phyloP scores from a whole-genome alignment of 2,888 invertebrate genomes.

The Gasteruption jaculator region DNA sequence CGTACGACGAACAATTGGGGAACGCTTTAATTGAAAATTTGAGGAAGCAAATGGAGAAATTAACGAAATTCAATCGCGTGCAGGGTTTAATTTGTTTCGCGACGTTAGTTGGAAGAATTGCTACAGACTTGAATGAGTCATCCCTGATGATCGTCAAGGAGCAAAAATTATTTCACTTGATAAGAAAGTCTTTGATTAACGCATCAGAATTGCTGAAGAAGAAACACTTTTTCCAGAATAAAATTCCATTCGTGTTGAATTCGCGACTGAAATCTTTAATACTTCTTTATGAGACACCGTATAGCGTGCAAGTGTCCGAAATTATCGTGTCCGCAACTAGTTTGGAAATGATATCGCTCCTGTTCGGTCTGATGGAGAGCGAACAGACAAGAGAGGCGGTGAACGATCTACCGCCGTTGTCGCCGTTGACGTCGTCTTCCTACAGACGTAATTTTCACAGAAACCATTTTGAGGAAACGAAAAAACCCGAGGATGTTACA shows the following conservation, averaged over 20 bases:
- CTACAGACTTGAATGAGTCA: conserved; percentile 32
- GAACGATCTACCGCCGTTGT: conserved; percentile 2
- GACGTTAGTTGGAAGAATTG: conserved; percentile 30
- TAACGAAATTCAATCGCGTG: neutral
- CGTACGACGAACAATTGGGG: conserved; percentile 22
- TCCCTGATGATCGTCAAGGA: conserved; percentile 26
- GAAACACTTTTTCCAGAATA: too few relatives aligned
- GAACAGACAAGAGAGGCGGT: conserved; percentile 2
- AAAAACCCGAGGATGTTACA: conserved; percentile 18
- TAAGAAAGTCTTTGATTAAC: too few relatives aligned
- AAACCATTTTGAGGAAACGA: too few relatives aligned
- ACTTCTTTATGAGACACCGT: conserved; percentile 14
- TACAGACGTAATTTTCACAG: conserved; percentile 1
- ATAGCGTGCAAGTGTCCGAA: conserved; percentile 7
- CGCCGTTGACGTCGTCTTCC: neutral
- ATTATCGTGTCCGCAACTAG: conserved; percentile 14
- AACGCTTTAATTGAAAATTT: conserved; percentile 25
- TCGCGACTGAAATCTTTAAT: conserved; percentile 22
- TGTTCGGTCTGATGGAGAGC: conserved; percentile 5
- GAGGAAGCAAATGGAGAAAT: conserved; percentile 16
- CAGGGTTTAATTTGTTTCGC: conserved; percentile 16
- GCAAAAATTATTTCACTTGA: conserved; percentile 18
- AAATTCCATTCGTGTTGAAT: too few relatives aligned
- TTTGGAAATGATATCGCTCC: conserved; percentile 8
- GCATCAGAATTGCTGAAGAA: too few relatives aligned